Evolutionary conservation across 2,888 invertebrate species (phyloP), one percentile per base, ranked within the genome.

Genomic region (Argyresthia goedartella): DNA sequence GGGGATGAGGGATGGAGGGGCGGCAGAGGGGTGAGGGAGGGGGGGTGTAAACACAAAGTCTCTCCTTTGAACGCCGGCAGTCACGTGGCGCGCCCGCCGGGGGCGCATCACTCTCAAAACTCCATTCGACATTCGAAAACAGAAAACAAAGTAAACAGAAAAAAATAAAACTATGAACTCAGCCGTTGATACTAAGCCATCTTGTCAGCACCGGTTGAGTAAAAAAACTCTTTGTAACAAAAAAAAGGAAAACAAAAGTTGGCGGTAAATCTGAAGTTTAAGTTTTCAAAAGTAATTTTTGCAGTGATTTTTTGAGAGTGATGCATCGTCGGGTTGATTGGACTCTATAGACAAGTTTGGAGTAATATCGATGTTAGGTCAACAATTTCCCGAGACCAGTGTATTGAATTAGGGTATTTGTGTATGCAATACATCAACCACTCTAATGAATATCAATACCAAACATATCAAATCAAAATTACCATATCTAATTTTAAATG

Each of bases 361-460:
- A 16, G 11, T 15, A n/a, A 10, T 39, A 7, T 25, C 11, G n/a
- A 46, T 33, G 36, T 36, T 35, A 48, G 48, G 8, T 13, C 35
- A 4, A 48, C 11, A 14, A 35, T 36, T 33, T 46, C 9, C 8
- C 35, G 14, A 15, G 9, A 35, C 41, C 35, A 49, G 67, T 64
- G 77, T 80, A 78, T 80, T 79, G 76, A 73, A 65, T 79, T 77
- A 73, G 76, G 80, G 79, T 76, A 62, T 65, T 72, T 78, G 44
- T 79, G 44, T 79, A 80, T 74, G 53, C 59, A 70, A 80, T 74
- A 71, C 76, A 80, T 71, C 77, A 82, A 81, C 80, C 73, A 76
- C 77, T 82, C 86, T 84, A 76, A 77, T 66, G 85, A 85, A 85
- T 85, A 85, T 85, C 85, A 78, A 76, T 81, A 78, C 79, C 68